Evolutionary conservation across 2,888 invertebrate species (phyloP), one percentile per base, ranked within the genome.

Genomic region (Amphipoea lucens): DNA sequence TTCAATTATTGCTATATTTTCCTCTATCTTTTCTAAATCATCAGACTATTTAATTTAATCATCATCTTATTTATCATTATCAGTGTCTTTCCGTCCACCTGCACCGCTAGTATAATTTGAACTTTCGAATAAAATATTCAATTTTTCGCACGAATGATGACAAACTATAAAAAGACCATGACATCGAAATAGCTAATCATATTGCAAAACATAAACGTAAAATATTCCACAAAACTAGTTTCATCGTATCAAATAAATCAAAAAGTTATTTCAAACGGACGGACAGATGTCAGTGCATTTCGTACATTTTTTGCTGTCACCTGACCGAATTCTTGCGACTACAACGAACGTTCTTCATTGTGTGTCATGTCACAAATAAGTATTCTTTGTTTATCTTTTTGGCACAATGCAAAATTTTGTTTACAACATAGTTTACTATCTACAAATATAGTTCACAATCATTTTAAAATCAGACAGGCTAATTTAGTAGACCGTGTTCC

Each of bases 401-500:
- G 54, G 74, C 7, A 60, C 87, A 76, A 75, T 9, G 76, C 36
- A 75, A 66, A 80, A 76, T 67, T 68, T 73, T 81, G 73, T 81
- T 87, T 87, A 63, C 85, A 74, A 76, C 81, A 87, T 70, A 75
- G 42, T 81, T 76, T 42, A 36, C 29, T 75, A 82, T 83, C 84
- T 78, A 68, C 68, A 63, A 75, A 78, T 81, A 83, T 83, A 84
- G 75, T 82, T 78, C 69, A 84, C 89, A 82, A 81, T 84, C 82
- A 82, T 74, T 83, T 79, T 80, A 81, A 81, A 88, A 84, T 84
- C 89, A 70, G 77, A 84, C 84, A 89, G 77, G 65, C 78, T 77
- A 83, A 89, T 90, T 87, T 87, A 76, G 74, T 84, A 78, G 81
- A 80, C 82, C 82, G 69, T 80, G 83, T 84, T 84, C 79, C 45